phyloP scores from a whole-genome alignment of 2,797 vertebrate species.

The Pseudopleuronectes americanus region DNA sequence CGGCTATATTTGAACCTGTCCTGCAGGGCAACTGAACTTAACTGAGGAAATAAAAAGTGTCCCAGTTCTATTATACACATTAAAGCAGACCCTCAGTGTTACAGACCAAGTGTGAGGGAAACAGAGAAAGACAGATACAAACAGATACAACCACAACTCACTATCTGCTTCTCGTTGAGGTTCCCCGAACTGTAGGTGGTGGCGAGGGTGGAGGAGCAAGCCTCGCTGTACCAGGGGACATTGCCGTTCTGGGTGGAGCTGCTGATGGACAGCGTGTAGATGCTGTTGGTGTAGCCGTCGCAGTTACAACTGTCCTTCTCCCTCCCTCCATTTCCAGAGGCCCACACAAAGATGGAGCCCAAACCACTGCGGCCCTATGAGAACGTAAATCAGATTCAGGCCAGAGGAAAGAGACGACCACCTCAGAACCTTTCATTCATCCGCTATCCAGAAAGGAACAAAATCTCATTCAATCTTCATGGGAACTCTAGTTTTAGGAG shows the following conservation, averaged over 20 bases:
- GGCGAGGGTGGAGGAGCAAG: slow-evolving; percentile 97
- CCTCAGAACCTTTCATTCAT: slow-evolving; percentile 22
- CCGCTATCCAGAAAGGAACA: slow-evolving; percentile 26
- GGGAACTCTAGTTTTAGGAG: slow-evolving; percentile 53
- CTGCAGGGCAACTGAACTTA: too few species aligned
- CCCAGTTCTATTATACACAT: too few species aligned
- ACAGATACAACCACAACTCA: slow-evolving; percentile 87
- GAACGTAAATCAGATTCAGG: slow-evolving; percentile 26
- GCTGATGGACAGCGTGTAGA: slow-evolving; percentile 98
- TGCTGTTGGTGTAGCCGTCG: slow-evolving; percentile 99
- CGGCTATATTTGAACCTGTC: too few species aligned
- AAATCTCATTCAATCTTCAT: slow-evolving; percentile 54
- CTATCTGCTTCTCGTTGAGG: slow-evolving; percentile 96
- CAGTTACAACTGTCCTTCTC: slow-evolving; percentile 98
- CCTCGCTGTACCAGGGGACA: slow-evolving; percentile 98
- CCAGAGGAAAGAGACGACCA: slow-evolving; percentile 4
- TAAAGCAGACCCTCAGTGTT: neutral
- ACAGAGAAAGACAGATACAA: slow-evolving; percentile 29
- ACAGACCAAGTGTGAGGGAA: neutral
- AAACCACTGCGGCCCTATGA: slow-evolving; percentile 90
- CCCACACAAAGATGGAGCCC: slow-evolving; percentile 99
- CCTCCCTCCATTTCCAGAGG: slow-evolving; percentile 94
- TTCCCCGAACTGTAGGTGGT: slow-evolving; percentile 97
- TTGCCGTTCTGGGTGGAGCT: slow-evolving; percentile 95
- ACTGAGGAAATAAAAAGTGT: too few species aligned